These are phyloP conservation scores for Callipepla californica DNA, from an alignment of 2,113 vertebrate genomes.

Conservation along the genomic window DNA sequence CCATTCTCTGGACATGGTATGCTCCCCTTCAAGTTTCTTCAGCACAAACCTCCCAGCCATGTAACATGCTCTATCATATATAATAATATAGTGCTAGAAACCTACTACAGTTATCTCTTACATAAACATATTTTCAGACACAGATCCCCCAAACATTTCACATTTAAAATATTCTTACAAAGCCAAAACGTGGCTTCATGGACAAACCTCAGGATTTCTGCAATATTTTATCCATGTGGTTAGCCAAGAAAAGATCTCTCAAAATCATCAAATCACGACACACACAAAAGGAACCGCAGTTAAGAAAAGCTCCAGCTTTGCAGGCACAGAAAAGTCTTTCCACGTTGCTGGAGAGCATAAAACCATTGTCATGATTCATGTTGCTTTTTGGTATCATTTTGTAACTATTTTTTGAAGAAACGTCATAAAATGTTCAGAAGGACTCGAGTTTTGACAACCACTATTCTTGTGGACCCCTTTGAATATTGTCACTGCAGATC, in stretches of 20 bases:
- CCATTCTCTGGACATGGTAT: not conserved
- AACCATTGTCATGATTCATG: not conserved
- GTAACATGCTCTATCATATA: not conserved
- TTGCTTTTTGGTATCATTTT: not conserved
- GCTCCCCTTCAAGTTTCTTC: not conserved
- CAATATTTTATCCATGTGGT: not conserved
- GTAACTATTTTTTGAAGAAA: not conserved
- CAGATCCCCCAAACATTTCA: not conserved
- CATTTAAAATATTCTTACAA: not conserved
- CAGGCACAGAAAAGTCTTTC: not conserved
- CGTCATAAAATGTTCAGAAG: accelerated
- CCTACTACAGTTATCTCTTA: not conserved
- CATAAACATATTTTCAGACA: not conserved
- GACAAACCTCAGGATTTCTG: not conserved
- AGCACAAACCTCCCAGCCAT: not conserved
- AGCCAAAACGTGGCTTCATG: not conserved
- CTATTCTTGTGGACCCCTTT: not conserved
- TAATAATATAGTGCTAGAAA: not conserved
- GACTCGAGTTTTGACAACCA: not conserved
- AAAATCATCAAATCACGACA: not conserved
- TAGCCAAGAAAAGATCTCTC: not conserved
- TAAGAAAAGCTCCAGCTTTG: not conserved
- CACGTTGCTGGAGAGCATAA: not conserved
- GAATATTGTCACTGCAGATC: not conserved
- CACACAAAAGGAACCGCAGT: not conserved